Conservation (phyloP, 2,888 invertebrate genomes). For the Ischnus inquisitorius region DNA sequence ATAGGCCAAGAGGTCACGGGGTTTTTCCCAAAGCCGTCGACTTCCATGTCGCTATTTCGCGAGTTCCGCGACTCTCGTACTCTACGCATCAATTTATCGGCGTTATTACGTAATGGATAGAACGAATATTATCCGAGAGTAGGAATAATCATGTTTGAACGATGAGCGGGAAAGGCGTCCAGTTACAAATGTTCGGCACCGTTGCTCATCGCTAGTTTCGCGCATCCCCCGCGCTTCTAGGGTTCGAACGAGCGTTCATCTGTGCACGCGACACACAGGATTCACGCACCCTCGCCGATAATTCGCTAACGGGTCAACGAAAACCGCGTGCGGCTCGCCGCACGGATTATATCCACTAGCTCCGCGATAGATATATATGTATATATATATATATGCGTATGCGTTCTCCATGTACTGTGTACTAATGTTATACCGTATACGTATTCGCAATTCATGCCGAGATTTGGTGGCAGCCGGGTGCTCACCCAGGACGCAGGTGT, state of each 20-base stretch:
- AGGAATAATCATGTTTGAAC: conserved; percentile 13
- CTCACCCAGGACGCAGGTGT: conserved; percentile 46
- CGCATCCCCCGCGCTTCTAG: neutral
- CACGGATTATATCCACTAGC: conserved; percentile 6
- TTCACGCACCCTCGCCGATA: conserved; percentile 39
- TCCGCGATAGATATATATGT: neutral
- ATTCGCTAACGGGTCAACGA: conserved; percentile 51
- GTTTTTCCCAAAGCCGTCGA: conserved; percentile 1
- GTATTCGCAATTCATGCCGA: conserved; percentile 16
- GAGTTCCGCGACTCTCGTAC: neutral
- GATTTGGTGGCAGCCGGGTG: conserved; percentile 28
- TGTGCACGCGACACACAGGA: conserved; percentile 35
- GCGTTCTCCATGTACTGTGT: neutral
- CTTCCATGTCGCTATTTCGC: neutral
- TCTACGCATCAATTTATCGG: neutral
- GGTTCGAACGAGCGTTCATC: conserved; percentile 23
- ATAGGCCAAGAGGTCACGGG: too few species aligned
- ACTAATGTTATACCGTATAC: conserved; percentile 23
- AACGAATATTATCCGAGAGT: neutral
- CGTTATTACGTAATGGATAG: conserved; percentile 10
- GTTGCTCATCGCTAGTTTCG: neutral
- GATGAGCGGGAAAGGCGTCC: conserved; percentile 5
- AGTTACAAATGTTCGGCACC: conserved; percentile 24
- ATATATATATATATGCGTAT: neutral
- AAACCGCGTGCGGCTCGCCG: conserved; percentile 29